Evolutionary conservation across 2,888 invertebrate species (phyloP).

Genomic region (Drosophila kuntzei): DNA sequence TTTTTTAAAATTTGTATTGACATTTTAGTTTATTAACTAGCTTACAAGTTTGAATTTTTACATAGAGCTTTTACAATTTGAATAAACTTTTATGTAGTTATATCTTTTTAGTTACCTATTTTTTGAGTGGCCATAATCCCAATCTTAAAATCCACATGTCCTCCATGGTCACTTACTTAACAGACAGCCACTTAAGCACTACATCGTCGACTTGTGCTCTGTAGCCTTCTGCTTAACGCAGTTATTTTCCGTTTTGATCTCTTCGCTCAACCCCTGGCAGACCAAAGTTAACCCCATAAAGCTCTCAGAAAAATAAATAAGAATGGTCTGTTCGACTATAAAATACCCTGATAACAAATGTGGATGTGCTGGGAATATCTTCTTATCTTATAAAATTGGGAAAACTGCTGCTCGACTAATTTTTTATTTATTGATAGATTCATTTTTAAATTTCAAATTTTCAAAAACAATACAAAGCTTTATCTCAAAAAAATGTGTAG

Average conservation of each 20-base stretch:
- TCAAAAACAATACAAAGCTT: too few species aligned
- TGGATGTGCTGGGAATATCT: neutral
- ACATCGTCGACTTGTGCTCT: neutral
- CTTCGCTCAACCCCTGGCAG: neutral
- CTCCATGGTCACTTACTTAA: constrained; percentile 11
- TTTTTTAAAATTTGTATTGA: neutral
- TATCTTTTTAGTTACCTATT: neutral
- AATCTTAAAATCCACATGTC: neutral
- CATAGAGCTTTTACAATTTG: too few species aligned
- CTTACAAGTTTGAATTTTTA: too few species aligned
- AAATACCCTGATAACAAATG: neutral
- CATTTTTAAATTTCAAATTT: too few species aligned
- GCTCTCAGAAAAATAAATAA: neutral
- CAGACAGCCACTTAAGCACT: constrained; percentile 12
- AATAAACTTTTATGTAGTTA: neutral
- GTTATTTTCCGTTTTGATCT: constrained; percentile 11
- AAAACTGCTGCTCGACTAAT: too few species aligned
- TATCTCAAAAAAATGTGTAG: too few species aligned
- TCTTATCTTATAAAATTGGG: neutral
- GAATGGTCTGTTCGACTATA: neutral
- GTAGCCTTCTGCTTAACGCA: constrained; percentile 2
- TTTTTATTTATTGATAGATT: too few species aligned
- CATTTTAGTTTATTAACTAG: neutral
- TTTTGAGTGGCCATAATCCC: neutral
- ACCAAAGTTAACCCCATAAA: neutral